Percentiles rank a stretch among this genome's conserved stretches.
These are phyloP conservation scores for Coptodon rendalli DNA, from an alignment of 2,113 vertebrate species.

Conservation along the genomic window DNA sequence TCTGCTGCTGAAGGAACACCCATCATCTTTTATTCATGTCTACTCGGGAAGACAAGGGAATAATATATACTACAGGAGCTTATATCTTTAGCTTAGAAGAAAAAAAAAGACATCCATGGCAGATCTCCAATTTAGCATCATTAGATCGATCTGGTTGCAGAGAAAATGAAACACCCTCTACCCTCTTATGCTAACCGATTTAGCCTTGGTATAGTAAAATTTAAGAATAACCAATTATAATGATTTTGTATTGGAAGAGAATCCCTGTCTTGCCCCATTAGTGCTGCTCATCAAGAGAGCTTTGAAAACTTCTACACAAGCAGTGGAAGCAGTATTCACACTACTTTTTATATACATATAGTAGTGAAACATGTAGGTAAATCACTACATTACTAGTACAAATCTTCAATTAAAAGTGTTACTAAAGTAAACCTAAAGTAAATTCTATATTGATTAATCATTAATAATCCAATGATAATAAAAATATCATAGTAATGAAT, in stretches of 20 bases:
- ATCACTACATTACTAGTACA: not conserved
- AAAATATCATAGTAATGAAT: not conserved
- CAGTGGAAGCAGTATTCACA: not conserved
- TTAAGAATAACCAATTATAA: conserved; percentile 68
- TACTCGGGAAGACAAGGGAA: not conserved
- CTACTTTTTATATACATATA: not conserved
- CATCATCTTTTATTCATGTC: not conserved
- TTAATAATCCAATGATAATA: not conserved
- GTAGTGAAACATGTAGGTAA: not conserved
- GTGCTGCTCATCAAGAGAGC: not conserved
- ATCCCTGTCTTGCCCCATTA: not conserved
- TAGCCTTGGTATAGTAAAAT: conserved; percentile 51
- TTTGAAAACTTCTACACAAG: not conserved
- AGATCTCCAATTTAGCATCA: not conserved
- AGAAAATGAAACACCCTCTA: not conserved
- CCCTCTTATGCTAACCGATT: conserved; percentile 32
- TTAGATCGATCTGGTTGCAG: not conserved
- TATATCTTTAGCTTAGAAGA: not conserved
- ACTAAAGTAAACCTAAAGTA: not conserved
- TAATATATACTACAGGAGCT: not conserved
- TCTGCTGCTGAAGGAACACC: not conserved
- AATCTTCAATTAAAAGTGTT: not conserved
- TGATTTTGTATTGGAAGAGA: not conserved
- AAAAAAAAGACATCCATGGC: not conserved
- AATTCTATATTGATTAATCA: not conserved